Percentiles rank a stretch among this genome's conserved stretches.
phyloP scores from a whole-genome alignment of 2,797 vertebrate species.

The Characodon lateralis region DNA sequence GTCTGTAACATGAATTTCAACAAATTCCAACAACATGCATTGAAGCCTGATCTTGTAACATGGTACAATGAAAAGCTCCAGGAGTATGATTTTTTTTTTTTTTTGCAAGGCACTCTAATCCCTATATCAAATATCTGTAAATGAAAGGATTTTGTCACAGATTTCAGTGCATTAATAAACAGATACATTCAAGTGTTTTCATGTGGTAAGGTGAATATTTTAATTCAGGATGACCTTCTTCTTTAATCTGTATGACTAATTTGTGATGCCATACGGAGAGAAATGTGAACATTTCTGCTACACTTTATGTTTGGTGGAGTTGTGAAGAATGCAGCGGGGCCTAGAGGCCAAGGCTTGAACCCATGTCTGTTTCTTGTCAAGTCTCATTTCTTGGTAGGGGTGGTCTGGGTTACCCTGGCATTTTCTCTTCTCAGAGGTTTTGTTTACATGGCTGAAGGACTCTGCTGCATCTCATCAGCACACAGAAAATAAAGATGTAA shows the following conservation, averaged over 20 bases:
- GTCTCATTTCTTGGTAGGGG: constrained; percentile 70
- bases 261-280: constrained; percentile 36
- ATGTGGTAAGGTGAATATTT: constrained; percentile 14
- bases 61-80: background rate
- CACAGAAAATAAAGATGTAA: constrained; percentile 45
- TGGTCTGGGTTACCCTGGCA: constrained; percentile 68
- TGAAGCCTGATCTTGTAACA: background rate
- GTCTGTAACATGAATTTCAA: background rate
- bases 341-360: constrained; percentile 71
- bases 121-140: constrained; percentile 15
- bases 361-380: constrained; percentile 79
- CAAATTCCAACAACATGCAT: background rate
- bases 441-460: constrained; percentile 73
- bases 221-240: constrained; percentile 23
- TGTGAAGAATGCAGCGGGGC: constrained; percentile 62
- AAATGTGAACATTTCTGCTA: constrained; percentile 54
- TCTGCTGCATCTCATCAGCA: constrained; percentile 74
- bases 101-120: background rate
- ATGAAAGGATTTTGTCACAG: constrained; percentile 15
- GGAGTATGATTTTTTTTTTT: background rate
- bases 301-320: constrained; percentile 44
- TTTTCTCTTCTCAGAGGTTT: constrained; percentile 68
- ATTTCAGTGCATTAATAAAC: constrained; percentile 9
- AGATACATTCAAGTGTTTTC: constrained; percentile 11
- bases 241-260: constrained; percentile 47